phyloP scores from a whole-genome alignment of 2,888 invertebrate genomes.

The Ypsolopha scabrella region DNA sequence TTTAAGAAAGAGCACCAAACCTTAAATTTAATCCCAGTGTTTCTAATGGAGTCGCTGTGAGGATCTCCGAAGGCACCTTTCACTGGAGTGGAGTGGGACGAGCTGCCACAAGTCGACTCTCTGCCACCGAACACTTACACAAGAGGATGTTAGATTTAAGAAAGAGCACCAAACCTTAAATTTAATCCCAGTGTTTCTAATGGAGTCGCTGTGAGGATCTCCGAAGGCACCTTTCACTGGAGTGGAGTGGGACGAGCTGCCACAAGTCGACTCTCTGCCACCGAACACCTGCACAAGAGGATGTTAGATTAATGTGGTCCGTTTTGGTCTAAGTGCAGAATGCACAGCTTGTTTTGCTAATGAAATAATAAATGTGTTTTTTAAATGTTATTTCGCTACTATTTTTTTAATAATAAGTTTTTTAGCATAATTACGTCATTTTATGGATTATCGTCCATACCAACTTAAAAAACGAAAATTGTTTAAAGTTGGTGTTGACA shows the following conservation, averaged over 20 bases:
- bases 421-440: too few species aligned
- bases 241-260: conserved; percentile 56
- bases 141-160: background rate
- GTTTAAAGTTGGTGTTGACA: too few species aligned
- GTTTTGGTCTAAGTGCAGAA: background rate
- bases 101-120: conserved; percentile 77
- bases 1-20: conserved; percentile 24
- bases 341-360: too few species aligned
- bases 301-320: background rate
- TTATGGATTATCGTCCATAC: too few species aligned
- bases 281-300: conserved; percentile 77
- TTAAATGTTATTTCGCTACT: too few species aligned
- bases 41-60: conserved; percentile 44
- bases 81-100: conserved; percentile 55
- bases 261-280: conserved; percentile 83
- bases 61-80: conserved; percentile 45
- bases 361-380: too few species aligned
- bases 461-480: too few species aligned
- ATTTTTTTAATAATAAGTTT: too few species aligned
- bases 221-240: conserved; percentile 46
- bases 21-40: conserved; percentile 57
- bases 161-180: conserved; percentile 37
- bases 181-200: conserved; percentile 47
- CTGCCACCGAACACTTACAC: conserved; percentile 85
- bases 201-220: conserved; percentile 48